Percentiles rank a stretch among this genome's conserved stretches.
These are phyloP conservation scores for Clarias macrocephalus DNA, from an alignment of 2,113 vertebrate species.

Conservation along the genomic window DNA sequence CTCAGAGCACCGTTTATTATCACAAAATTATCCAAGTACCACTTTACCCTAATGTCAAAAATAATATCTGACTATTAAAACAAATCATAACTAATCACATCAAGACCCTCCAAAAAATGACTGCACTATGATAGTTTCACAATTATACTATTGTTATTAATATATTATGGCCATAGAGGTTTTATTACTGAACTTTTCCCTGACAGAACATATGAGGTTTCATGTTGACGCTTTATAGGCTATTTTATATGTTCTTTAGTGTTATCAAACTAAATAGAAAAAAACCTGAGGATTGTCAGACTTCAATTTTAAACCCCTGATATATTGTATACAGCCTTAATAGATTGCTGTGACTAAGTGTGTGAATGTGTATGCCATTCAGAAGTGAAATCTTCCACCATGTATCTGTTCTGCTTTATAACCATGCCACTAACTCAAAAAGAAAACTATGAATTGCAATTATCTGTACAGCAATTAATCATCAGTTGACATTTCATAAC, in stretches of 20 bases:
- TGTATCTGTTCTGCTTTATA: background rate
- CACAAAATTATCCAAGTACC: background rate
- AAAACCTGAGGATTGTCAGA: background rate
- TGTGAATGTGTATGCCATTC: background rate
- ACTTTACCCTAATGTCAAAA: background rate
- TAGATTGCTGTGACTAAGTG: background rate
- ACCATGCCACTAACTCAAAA: background rate
- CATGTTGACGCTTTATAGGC: background rate
- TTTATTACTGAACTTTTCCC: background rate
- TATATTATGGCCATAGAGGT: background rate
- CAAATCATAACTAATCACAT: background rate
- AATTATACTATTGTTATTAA: background rate
- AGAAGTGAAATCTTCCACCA: background rate
- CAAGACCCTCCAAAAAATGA: background rate
- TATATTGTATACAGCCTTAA: background rate
- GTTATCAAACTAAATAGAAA: background rate
- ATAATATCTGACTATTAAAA: background rate
- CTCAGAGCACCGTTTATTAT: background rate
- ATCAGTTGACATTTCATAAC: background rate
- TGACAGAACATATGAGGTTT: background rate
- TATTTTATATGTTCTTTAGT: background rate
- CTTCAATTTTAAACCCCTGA: background rate
- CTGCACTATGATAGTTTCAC: background rate
- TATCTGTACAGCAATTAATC: background rate
- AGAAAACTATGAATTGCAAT: background rate